Base-by-base conservation (phyloP, 2,888 invertebrate species). In the Laothoe populi region DNA sequence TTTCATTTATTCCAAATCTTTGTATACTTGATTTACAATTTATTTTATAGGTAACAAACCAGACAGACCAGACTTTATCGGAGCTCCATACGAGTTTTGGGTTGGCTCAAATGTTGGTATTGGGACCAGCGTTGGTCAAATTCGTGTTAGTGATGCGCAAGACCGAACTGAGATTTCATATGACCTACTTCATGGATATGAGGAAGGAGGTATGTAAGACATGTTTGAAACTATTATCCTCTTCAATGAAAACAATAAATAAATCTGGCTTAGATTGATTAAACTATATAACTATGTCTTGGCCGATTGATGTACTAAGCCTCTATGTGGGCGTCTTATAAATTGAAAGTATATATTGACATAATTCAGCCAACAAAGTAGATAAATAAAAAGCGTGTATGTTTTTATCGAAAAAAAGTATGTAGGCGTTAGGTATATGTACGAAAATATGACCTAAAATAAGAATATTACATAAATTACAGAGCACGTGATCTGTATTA, bases 41-140 rank as follows among this genome's bases (percentile, higher is more conserved):
- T 23, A 48, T 66, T 62, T 83, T 83, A 62, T 68, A 95, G 95
- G 92, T 49, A 81, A 86, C 48, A 87, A 86, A 73, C 82, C 88
- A 53, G 94, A 95, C 59, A 93, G 93, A 40, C 97, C 97, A 1
- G 96, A 96, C 76, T 97, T 97, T 71, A 93, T 97, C 23, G 97
- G 97, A 26, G 95, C 97, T 0, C 97, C 97, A 0, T 98, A 97
- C 74, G 97, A 97, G 77, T 97, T 98, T 82, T 97, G 97, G 97
- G 97, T 97, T 35, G 97, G 97, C 0, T 95, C 95, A n/a, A 96
- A 96, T 75, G 97, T 97, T 4, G 95, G 96, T 0, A 94, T 97
- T 66, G 97, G 97, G 8, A 96, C 97, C 0, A 97, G 97, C 70
- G 95, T 97, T 46, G 97, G 97, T 0, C 97, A 97, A 87, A 96